Conservation (phyloP, 2,113 vertebrate species). For the Cebus imitator region DNA sequence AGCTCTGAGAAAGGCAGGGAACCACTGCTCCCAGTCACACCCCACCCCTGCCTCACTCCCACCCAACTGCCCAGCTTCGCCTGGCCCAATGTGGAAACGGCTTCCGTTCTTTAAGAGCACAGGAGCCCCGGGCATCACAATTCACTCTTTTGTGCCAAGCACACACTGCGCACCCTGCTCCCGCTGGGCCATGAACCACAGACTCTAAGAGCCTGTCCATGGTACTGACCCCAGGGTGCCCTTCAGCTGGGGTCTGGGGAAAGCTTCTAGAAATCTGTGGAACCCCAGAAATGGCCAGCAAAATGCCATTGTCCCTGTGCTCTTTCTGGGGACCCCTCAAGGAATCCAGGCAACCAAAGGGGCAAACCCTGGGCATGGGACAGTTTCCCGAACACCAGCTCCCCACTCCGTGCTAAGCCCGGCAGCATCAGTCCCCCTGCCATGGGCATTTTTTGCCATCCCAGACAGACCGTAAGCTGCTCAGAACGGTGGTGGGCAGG, state of each 20-base stretch:
- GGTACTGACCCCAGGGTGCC: rapidly evolving
- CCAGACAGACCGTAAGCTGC: no score
- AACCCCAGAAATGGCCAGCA: not conserved
- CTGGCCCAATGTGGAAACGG: rapidly evolving
- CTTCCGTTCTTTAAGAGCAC: not conserved
- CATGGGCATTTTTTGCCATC: not conserved
- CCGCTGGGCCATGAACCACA: rapidly evolving
- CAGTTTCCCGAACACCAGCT: rapidly evolving
- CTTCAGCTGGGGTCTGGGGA: not conserved
- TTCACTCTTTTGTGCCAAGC: no score
- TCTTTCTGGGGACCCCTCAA: not conserved
- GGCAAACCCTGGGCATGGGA: not conserved
- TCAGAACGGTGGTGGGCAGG: rapidly evolving
- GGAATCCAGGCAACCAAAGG: no score
- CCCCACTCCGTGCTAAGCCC: rapidly evolving
- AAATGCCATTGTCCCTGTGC: not conserved
- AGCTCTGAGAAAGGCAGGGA: rapidly evolving
- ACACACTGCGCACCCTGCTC: not conserved
- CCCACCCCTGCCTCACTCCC: not conserved
- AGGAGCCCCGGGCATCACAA: no score
- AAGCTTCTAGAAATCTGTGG: rapidly evolving
- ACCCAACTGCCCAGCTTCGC: no score
- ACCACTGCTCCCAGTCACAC: rapidly evolving
- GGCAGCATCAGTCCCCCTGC: not conserved
- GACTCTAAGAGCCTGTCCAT: not conserved